Evolutionary conservation across 2,797 vertebrate genomes (phyloP).

Genomic region (Chaunax sp.): DNA sequence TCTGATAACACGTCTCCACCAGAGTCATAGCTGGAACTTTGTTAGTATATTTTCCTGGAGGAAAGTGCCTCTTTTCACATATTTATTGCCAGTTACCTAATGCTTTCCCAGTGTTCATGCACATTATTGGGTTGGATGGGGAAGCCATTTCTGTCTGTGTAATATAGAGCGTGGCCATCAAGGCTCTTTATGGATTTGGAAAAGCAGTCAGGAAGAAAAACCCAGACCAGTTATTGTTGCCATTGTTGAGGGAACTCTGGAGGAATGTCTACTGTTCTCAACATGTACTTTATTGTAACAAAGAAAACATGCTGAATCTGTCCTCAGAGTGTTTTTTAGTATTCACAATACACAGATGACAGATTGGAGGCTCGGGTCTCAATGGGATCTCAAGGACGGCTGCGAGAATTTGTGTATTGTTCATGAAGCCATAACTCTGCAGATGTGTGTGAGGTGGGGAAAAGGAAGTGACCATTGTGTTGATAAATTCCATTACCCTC

Average conservation of each 20-base stretch:
- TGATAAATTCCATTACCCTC: slow-evolving; percentile 55
- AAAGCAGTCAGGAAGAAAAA: slow-evolving; percentile 39
- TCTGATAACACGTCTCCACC: slow-evolving; percentile 45
- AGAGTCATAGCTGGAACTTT: slow-evolving; percentile 31
- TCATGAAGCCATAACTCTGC: slow-evolving; percentile 38
- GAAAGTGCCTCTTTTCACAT: slow-evolving; percentile 73
- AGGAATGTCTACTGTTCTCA: slow-evolving; percentile 37
- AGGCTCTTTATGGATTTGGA: slow-evolving; percentile 60
- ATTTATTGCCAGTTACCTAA: slow-evolving; percentile 72
- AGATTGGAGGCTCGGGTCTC: slow-evolving; percentile 41
- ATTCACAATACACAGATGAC: slow-evolving; percentile 34
- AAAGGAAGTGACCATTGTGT: slow-evolving; percentile 48
- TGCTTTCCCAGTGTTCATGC: slow-evolving; percentile 74
- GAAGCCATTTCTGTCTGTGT: slow-evolving; percentile 70
- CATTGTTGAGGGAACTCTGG: slow-evolving; percentile 38
- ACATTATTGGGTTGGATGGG: slow-evolving; percentile 68
- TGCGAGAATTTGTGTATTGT: slow-evolving; percentile 50
- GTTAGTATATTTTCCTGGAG: slow-evolving; percentile 47
- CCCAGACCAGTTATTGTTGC: slow-evolving; percentile 41
- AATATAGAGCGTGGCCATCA: slow-evolving; percentile 61
- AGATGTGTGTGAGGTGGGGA: slow-evolving; percentile 19
- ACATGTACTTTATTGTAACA: slow-evolving; percentile 41
- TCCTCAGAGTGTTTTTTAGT: slow-evolving; percentile 15
- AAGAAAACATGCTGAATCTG: slow-evolving; percentile 49
- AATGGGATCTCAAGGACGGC: slow-evolving; percentile 56